Percentiles rank a stretch among this genome's conserved stretches.
These are phyloP conservation scores for Porites cylindrica DNA, from an alignment of 92 coral and sea anemone genomes.

Conservation along the genomic window DNA sequence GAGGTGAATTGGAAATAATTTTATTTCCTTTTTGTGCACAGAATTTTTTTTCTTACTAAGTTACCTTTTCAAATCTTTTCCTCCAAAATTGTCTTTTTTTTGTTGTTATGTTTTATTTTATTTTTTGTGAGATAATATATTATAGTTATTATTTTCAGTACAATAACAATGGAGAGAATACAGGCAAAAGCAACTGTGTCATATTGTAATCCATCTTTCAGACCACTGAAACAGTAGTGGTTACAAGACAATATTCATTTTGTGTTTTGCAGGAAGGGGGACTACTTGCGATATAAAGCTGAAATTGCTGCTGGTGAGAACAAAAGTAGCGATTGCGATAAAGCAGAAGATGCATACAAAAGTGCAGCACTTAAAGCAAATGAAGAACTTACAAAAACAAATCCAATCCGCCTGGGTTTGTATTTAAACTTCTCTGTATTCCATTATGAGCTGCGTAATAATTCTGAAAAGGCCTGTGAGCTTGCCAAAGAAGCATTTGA, in stretches of 20 bases:
- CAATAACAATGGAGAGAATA: too few species aligned
- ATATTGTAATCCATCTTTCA: background rate
- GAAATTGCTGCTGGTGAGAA: constrained; percentile 55
- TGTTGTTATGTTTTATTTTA: too few species aligned
- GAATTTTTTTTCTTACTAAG: too few species aligned
- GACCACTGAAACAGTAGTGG: background rate
- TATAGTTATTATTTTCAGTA: too few species aligned
- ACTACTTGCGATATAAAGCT: constrained; percentile 87
- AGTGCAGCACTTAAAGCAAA: constrained; percentile 19
- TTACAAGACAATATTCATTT: background rate
- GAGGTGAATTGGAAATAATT: too few species aligned
- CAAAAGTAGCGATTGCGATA: constrained; percentile 27
- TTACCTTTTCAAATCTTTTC: too few species aligned
- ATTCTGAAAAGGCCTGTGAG: constrained; percentile 69
- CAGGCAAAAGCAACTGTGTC: too few species aligned
- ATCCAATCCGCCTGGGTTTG: constrained; percentile 88
- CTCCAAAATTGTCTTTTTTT: too few species aligned
- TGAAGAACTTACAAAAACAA: constrained; percentile 42
- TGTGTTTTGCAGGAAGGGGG: constrained; percentile 79
- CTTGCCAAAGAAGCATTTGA: constrained; percentile 86
- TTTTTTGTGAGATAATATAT: too few species aligned
- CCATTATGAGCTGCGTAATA: constrained; percentile 76
- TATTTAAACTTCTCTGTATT: constrained; percentile 88
- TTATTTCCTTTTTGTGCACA: too few species aligned
- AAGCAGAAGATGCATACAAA: background rate